Evolutionary conservation across 2,888 invertebrate genomes (phyloP).

Genomic region (Lepetodrilus schrolli): DNA sequence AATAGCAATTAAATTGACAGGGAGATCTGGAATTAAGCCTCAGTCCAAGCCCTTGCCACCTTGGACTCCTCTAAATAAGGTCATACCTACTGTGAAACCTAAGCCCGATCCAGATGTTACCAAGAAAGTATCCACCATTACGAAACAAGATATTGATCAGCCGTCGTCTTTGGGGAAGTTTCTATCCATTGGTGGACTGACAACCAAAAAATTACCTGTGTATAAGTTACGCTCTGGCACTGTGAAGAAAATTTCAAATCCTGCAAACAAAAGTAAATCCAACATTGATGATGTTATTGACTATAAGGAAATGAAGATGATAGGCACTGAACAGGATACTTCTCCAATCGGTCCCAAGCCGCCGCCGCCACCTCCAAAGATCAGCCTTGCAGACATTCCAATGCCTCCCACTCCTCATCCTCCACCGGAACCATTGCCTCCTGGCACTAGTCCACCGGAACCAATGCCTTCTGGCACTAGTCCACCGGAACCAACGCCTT

Average conservation of each 20-base stretch:
- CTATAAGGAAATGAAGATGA: constrained; percentile 48
- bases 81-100: background rate
- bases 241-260: background rate
- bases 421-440: too few relatives aligned
- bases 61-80: constrained; percentile 35
- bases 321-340: constrained; percentile 50
- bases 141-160: constrained; percentile 39
- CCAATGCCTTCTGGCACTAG: too few relatives aligned
- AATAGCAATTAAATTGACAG: constrained; percentile 42
- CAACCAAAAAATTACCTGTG: constrained; percentile 21
- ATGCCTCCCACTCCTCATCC: background rate
- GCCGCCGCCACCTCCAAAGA: constrained; percentile 46
- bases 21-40: constrained; percentile 39
- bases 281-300: too few relatives aligned
- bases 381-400: constrained; percentile 15
- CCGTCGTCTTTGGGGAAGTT: constrained; percentile 50
- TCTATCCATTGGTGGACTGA: constrained; percentile 40
- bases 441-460: too few relatives aligned
- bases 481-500: too few relatives aligned
- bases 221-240: background rate
- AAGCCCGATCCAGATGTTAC: background rate
- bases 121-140: background rate
- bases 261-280: background rate
- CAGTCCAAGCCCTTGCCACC: constrained; percentile 29
- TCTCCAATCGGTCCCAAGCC: constrained; percentile 42